These are phyloP conservation scores for Drosophila anceps DNA, from an alignment of 2,888 invertebrate species.

Conservation along the genomic window DNA sequence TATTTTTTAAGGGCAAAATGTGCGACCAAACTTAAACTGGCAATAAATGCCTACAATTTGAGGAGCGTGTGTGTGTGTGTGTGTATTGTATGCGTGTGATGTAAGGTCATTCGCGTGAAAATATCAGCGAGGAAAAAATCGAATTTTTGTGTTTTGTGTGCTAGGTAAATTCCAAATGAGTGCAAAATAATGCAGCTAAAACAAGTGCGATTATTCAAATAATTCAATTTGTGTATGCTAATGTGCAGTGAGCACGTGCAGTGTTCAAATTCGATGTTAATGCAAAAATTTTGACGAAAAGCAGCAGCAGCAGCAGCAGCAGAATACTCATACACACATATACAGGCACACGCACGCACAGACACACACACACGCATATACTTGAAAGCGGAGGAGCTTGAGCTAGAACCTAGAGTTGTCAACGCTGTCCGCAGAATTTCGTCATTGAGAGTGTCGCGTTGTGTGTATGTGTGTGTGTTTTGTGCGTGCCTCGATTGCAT, in stretches of 20 bases:
- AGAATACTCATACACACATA: conserved; percentile 41
- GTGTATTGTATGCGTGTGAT: conserved; percentile 79
- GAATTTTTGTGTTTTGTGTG: conserved; percentile 84
- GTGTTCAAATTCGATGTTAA: conserved; percentile 51
- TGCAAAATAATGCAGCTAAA: conserved; percentile 59
- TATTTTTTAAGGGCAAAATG: conserved; percentile 39
- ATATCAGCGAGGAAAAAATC: conserved; percentile 83
- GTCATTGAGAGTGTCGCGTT: conserved; percentile 79
- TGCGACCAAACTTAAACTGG: conserved; percentile 33
- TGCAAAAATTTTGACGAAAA: conserved; percentile 71
- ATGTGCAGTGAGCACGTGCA: conserved; percentile 47
- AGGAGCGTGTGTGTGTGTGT: conserved; percentile 45
- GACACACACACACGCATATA: conserved; percentile 30
- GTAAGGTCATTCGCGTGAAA: conserved; percentile 82
- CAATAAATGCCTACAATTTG: conserved; percentile 33
- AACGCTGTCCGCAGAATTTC: conserved; percentile 80
- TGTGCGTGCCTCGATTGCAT: conserved; percentile 62
- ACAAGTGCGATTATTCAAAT: conserved; percentile 40
- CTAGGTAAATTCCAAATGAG: conserved; percentile 80
- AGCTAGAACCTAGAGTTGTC: conserved; percentile 79
- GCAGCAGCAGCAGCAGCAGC: conserved; percentile 70
- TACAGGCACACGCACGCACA: conserved; percentile 38
- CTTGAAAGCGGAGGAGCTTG: conserved; percentile 55
- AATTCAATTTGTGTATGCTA: conserved; percentile 44
- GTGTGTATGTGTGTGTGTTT: conserved; percentile 52